A percentile compares a stretch with the other conserved stretches of the same genome.
Conservation (phyloP, 2,888 invertebrate species). For the Luperina testacea region DNA sequence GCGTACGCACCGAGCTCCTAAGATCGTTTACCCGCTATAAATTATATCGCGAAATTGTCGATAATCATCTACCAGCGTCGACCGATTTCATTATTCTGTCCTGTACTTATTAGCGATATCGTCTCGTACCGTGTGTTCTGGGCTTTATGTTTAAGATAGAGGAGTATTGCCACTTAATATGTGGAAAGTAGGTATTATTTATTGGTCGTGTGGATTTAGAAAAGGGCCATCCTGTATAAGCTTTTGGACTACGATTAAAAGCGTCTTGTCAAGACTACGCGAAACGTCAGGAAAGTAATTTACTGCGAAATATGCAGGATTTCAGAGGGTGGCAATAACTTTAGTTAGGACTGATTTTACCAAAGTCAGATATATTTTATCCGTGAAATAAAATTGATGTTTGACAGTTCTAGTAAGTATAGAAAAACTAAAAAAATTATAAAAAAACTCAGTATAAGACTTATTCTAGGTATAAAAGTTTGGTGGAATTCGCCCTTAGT, state of each 20-base stretch:
- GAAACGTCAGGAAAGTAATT: not conserved
- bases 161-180: constrained; percentile 32
- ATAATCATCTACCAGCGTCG: constrained; percentile 82
- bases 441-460: not conserved
- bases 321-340: not conserved
- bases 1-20: constrained; percentile 79
- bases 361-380: not conserved
- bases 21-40: constrained; percentile 80
- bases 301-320: not conserved
- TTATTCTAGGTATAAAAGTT: not conserved
- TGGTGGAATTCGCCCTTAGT: not conserved
- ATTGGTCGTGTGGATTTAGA: constrained; percentile 10
- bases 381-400: not conserved
- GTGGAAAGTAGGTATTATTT: constrained; percentile 34
- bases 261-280: not conserved
- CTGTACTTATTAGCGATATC: constrained; percentile 76
- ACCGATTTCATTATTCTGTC: constrained; percentile 79
- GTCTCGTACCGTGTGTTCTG: constrained; percentile 52
- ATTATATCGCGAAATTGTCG: constrained; percentile 82
- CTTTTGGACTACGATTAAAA: not conserved
- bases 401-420: not conserved
- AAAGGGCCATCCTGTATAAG: not conserved
- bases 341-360: not conserved
- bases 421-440: not conserved
- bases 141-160: constrained; percentile 45